These are phyloP conservation scores for Phymatocera aterrima DNA, from an alignment of 2,888 invertebrate genomes.

Conservation along the genomic window DNA sequence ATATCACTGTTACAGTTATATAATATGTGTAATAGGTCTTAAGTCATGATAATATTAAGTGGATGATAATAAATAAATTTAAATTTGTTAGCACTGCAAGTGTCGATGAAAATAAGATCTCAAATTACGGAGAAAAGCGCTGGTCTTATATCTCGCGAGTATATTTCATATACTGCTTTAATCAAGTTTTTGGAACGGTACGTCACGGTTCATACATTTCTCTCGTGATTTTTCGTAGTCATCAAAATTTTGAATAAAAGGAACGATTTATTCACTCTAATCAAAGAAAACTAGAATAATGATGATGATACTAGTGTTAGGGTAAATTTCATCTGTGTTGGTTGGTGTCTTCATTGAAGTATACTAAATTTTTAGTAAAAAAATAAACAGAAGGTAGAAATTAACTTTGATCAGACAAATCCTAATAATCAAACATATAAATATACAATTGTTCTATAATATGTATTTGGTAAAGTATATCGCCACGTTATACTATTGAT, in stretches of 20 bases:
- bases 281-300: not conserved
- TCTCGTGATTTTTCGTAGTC: too few relatives aligned
- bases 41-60: not conserved
- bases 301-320: not conserved
- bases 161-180: constrained; percentile 12
- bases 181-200: not conserved
- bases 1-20: constrained; percentile 13
- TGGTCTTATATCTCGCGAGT: not conserved
- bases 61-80: constrained; percentile 27
- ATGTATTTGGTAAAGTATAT: not conserved
- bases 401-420: not conserved
- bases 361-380: not conserved
- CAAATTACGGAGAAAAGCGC: not conserved
- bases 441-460: not conserved
- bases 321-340: not conserved
- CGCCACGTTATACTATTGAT: not conserved
- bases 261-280: not conserved
- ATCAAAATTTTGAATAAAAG: not conserved
- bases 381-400: too few relatives aligned
- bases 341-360: constrained; percentile 9
- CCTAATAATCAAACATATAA: not conserved
- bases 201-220: not conserved
- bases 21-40: not conserved
- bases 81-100: not conserved
- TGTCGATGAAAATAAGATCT: not conserved